These are phyloP conservation scores for Netelia inedita DNA, from an alignment of 2,888 invertebrate genomes.

Conservation along the genomic window DNA sequence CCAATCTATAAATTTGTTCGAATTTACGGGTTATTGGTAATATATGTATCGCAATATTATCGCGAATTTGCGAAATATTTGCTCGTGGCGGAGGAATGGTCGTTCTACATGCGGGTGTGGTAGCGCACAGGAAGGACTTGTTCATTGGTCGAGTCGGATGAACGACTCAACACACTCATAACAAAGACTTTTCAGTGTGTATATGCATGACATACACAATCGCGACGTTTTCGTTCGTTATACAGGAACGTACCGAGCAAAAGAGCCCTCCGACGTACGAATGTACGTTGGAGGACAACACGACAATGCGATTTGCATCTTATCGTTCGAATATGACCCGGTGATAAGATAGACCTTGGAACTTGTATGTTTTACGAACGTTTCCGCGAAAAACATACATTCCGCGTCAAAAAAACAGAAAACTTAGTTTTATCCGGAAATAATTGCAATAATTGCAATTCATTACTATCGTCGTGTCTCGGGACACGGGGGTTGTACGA, in stretches of 20 bases:
- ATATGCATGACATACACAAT: conserved; percentile 71
- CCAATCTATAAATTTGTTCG: neutral
- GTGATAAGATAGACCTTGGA: neutral
- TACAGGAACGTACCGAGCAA: conserved; percentile 71
- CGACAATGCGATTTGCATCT: neutral
- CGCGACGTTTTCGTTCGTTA: conserved; percentile 73
- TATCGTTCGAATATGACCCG: neutral
- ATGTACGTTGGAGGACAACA: neutral
- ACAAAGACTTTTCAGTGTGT: conserved; percentile 71
- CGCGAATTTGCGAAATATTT: conserved; percentile 39
- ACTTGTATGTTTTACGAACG: neutral
- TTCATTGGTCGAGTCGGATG: conserved; percentile 76
- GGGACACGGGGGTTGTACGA: neutral
- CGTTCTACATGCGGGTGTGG: conserved; percentile 72
- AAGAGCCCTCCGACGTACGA: conserved; percentile 25
- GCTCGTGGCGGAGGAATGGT: conserved; percentile 75
- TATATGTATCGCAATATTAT: conserved; percentile 1
- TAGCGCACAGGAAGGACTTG: conserved; percentile 68
- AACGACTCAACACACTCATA: conserved; percentile 72
- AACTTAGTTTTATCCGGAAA: neutral
- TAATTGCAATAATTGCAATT: neutral
- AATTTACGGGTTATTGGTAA: neutral
- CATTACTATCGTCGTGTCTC: neutral
- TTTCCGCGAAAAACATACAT: neutral
- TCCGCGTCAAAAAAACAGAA: neutral